Evolutionary conservation across 2,113 vertebrate species (phyloP), one percentile per base, ranked within the genome.

Genomic region (Chitala chitala): DNA sequence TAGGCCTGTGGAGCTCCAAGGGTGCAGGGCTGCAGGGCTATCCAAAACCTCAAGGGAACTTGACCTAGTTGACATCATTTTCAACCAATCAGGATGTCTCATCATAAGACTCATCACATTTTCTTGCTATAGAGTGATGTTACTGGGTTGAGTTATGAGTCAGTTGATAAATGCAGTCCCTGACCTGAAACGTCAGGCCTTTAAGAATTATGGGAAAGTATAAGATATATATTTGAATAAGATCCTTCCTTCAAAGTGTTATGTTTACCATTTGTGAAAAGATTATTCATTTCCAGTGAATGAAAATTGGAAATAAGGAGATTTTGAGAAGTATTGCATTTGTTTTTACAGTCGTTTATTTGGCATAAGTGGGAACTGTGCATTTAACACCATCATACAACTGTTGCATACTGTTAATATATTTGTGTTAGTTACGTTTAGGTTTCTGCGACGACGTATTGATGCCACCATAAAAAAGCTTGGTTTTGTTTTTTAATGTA

Each of bases 111-210:
- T n/a, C 65, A 42, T 4, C n/a, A 61, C 0, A 33, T 51, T 6
- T 38, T 12, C n/a, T 36, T 70, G 44, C 54, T 29, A 26, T 36
- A 26, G 24, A 17, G 26, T 36, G 40, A 75, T 31, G 40, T 38
- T 20, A 31, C 48, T 26, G 48, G 63, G 51, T 44, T 6, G 9
- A 42, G 36, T 48, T 58, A 42, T 22, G 24, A 58, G 55, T 46
- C 68, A 59, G n/a, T n/a, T 48, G 66, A 70, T 56, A 59, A 59
- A 75, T 36, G 15, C 22, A 33, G 13, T 36, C 24, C 61, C 15
- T 40, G n/a, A 50, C 13, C 33, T 74, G 36, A 65, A 74, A 69
- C 50, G 40, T 50, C 53, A 75, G 40, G 40, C 26, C 53, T 61
- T 36, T 53, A 70, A 59, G 31, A 42, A 29, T 20, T 17, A 12